Base-by-base conservation (phyloP, 1,140 invertebrate species). In the Drosophila nasuta region DNA sequence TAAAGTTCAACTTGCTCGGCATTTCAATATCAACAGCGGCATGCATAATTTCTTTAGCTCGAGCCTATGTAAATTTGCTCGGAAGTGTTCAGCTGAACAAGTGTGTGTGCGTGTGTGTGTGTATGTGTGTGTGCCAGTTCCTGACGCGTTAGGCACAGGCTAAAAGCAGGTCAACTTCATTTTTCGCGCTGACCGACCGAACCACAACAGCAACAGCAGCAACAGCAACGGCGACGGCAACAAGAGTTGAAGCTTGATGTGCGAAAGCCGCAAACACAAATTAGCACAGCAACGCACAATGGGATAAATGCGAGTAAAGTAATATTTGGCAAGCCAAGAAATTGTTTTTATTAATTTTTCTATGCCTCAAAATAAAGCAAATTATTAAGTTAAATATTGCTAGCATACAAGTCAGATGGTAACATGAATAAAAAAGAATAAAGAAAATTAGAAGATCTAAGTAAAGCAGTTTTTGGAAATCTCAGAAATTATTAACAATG, bases 1-100 rank as follows among this genome's bases (percentile, higher is more conserved):
- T 20, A 46, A 62, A 76, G 78, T 79, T 86, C 69, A 81, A 81
- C 65, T 67, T 71, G 67, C 65, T 72, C 59, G 80, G 71, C 77
- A 88, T 89, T 88, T 88, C 85, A 88, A 88, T 88, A 88, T 88
- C 85, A 88, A 88, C 85, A 79, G 80, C 51, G 80, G 77, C 83
- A 88, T 88, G 85, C 85, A 88, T 85, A 88, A 89, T 88, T 89
- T 67, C 72, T 77, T 38, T 20, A 54, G 65, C 59, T 63, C 74
- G 70, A 77, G 83, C 79, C 83, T 88, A 88, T 82, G 83, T 83
- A 88, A 88, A 80, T 87, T 88, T 87, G 66, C 54, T 82, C 56
- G 82, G 58, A 81, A 81, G 75, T 75, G 74, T 81, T 62, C 35
- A 51, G 45, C 43, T 67, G 51, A 71, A 56, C 66, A 41, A 59